Evolutionary conservation across 37 sponge, comb jelly and placozoan species (phyloP), one percentile per base, ranked within the genome.

Genomic region (Halisarca cf. caerulea): DNA sequence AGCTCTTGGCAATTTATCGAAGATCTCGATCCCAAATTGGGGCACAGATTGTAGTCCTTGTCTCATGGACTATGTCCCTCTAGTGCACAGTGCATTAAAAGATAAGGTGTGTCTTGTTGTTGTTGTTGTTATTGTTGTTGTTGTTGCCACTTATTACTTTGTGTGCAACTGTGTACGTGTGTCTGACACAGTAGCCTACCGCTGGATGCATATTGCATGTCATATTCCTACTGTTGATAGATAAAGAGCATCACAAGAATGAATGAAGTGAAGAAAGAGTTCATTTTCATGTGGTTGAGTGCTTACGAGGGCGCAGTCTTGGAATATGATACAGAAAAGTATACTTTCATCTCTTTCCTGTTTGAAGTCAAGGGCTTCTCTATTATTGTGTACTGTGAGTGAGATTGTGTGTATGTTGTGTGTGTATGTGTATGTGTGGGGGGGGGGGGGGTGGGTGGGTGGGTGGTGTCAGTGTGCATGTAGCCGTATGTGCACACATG

Each of bases 281-380:
- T 75, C 57, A 57, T 84, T 24, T 82, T 92, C 0, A 85, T 86
- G 3, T 82, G 84, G 53, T 83, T 94, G 39, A 89, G 84, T 59
- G 75, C 82, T 5, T 75, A 91, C 33, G 91, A 92, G 44, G 85
- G 57, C 2, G 78, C 95, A 0, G 82, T 92, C 15, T 75, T 92
- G 53, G 95, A 95, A 41, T 95, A 95, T 73, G 91, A 95, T 62
- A 87, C 91, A 39, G 95, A 95, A 66, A 59, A 61, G 18, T 95
- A 82, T 79, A 89, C 87, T 33, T 83, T 34, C 17, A 61, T 92
- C 9, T 61, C 88, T 33, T 95, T 92, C 40, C 64, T 94, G 54
- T 86, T 94, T 75, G 93, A 87, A 54, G 43, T 53, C 64, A 84
- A 89, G n/a, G 90, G 94, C 11, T 91, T 92, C 68, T 73, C 77